Evolutionary conservation across 2,888 invertebrate genomes (phyloP), one percentile per base, ranked within the genome.

Genomic region (Torymus tubicola): DNA sequence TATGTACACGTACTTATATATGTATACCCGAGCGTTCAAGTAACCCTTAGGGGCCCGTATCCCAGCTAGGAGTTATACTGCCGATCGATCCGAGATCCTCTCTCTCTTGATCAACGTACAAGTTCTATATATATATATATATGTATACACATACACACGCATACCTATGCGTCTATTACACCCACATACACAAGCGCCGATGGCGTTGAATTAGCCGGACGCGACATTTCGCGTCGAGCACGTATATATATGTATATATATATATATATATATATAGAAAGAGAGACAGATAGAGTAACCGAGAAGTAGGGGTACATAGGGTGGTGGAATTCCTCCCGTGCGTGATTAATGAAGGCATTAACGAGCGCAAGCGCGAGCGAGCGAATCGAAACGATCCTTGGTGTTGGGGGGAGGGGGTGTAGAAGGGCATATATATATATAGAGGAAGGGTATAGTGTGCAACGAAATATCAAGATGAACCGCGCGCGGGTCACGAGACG

Each of bases 291-390:
- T n/a, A n/a, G n/a, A n/a, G n/a, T n/a, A n/a, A n/a, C n/a, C n/a
- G n/a, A n/a, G n/a, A n/a, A n/a, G n/a, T n/a, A n/a, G n/a, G n/a
- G n/a, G n/a, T n/a, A n/a, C n/a, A n/a, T n/a, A n/a, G n/a, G 24
- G 24, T 0, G 31, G 31, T 31, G 31, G 31, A 31, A 31, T 31
- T 31, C 63, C 65, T 8, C 42, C 31, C 14, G 65, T 21, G 31
- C 55, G 65, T 78, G 78, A 78, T 78, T 78, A 78, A 78, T 78
- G 78, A 72, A 78, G 78, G 78, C 60, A 67, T 72, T 72, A 72
- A 72, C 72, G 72, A 65, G 67, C 65, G 50, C 77, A 21, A 63
- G 69, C 63, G 24, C 53, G 57, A 16, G 4, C 67, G 50, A 21
- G 68, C 42, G 55, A 69, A 52, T 55, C 57, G 64, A 55, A 65